These are phyloP conservation scores for Idaea aversata DNA, from an alignment of 2,888 invertebrate species.

Conservation along the genomic window DNA sequence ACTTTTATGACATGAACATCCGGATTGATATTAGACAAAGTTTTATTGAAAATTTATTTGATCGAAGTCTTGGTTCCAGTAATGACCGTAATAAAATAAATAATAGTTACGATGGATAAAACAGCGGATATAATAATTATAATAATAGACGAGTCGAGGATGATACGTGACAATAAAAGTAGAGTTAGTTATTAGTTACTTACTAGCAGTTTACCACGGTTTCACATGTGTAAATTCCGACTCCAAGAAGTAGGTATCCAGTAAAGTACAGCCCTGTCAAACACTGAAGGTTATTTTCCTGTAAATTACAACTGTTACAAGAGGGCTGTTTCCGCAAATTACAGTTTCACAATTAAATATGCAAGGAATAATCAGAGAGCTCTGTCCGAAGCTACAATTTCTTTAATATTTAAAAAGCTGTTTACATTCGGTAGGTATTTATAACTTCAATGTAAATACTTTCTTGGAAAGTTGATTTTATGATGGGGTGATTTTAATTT, in stretches of 20 bases:
- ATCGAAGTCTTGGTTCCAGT: not conserved
- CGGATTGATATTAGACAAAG: constrained; percentile 15
- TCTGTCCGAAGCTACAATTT: not conserved
- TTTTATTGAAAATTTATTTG: constrained; percentile 4
- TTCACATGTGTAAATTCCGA: too few relatives aligned
- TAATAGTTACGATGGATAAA: not conserved
- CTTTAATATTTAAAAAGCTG: constrained; percentile 13
- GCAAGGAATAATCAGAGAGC: constrained; percentile 13
- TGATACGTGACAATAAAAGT: not conserved
- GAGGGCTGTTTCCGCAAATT: constrained; percentile 1
- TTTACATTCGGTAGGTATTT: not conserved
- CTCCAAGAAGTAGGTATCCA: too few relatives aligned
- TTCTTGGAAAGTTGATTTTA: not conserved
- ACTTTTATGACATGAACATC: constrained; percentile 15
- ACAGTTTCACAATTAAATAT: constrained; percentile 9
- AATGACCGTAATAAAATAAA: not conserved
- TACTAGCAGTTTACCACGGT: too few relatives aligned
- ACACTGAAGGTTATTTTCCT: not conserved
- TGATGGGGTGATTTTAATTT: not conserved
- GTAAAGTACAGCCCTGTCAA: not conserved
- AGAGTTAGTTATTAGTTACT: not conserved
- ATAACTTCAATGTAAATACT: not conserved
- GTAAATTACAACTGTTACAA: not conserved
- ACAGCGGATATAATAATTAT: not conserved
- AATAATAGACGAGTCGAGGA: not conserved